Conservation (phyloP, 2,113 vertebrate species). For the Oophaga pumilio region DNA sequence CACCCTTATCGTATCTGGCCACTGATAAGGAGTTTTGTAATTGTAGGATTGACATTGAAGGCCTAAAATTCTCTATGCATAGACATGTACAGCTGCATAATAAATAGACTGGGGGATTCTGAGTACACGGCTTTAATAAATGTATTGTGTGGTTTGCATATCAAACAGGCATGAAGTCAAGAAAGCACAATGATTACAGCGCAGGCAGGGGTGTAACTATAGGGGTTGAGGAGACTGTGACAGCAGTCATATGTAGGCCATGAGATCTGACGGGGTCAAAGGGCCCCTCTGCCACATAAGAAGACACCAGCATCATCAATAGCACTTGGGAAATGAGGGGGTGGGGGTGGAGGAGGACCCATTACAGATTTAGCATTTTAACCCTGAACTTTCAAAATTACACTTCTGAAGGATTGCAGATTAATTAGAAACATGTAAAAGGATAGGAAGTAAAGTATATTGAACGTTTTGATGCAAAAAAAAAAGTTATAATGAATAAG, state of each 20-base stretch:
- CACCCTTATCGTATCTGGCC: constrained; percentile 47
- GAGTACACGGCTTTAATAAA: background rate
- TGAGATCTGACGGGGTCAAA: too few relatives aligned
- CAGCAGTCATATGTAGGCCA: background rate
- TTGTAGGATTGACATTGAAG: constrained; percentile 25
- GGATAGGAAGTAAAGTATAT: background rate
- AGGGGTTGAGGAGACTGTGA: background rate
- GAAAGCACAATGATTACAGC: background rate
- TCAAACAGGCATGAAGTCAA: background rate
- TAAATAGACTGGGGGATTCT: background rate
- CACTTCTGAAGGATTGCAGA: background rate
- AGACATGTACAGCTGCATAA: constrained; percentile 9
- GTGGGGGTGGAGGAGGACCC: too few relatives aligned
- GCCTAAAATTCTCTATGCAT: background rate
- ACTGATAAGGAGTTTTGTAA: constrained; percentile 49
- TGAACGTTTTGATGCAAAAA: background rate
- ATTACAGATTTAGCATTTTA: background rate
- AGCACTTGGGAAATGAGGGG: background rate
- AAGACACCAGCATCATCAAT: background rate
- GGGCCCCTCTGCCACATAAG: background rate
- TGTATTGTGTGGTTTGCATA: background rate
- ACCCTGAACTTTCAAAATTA: background rate
- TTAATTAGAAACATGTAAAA: background rate
- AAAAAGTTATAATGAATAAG: background rate
- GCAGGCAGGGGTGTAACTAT: background rate